Base-by-base conservation (phyloP, 2,888 invertebrate genomes). In the Drosophila mercatorum region DNA sequence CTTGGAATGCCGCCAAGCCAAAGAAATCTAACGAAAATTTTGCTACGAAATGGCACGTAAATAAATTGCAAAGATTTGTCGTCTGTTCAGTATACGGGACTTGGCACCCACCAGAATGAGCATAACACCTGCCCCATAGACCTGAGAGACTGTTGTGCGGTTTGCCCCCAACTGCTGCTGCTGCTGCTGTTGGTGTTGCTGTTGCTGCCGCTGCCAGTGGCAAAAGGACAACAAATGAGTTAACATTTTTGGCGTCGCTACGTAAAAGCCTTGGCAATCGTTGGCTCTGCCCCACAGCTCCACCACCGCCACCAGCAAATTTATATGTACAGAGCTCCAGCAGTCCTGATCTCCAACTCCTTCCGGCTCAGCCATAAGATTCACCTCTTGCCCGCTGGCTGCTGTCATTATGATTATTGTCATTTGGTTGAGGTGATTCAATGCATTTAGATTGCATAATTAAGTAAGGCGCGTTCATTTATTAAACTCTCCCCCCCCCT, bases 11-110 rank as follows among this genome's bases (percentile, higher is more conserved):
- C 78, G 84, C 87, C 84, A 82, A 78, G 80, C 71, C 79, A 80
- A 80, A 78, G 78, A 85, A 88, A 88, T 83, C 83, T 84, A 83
- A 83, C 81, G 80, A 82, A 88, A 84, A 86, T 87, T 77, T 86
- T 71, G 65, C 85, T 82, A 81, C 82, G 88, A 85, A 87, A 81
- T 79, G 88, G 88, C 86, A 88, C 84, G 87, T 88, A 88, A 88
- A 88, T 88, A 86, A 88, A 88, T 88, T 86, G 86, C 87, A 82
- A 88, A 88, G 88, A 88, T 88, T 88, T 88, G 88, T 88, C 84
- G 88, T 78, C 74, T 78, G 72, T 71, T 77, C 65, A 69, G 72
- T 65, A 75, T 69, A 74, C 60, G 72, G 72, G 62, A 72, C 71
- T 73, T 74, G 75, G 43, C 63, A 71, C 46, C 46, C 63, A 71